These are phyloP conservation scores for Labrus mixtus DNA, from an alignment of 2,113 vertebrate genomes.

Conservation along the genomic window DNA sequence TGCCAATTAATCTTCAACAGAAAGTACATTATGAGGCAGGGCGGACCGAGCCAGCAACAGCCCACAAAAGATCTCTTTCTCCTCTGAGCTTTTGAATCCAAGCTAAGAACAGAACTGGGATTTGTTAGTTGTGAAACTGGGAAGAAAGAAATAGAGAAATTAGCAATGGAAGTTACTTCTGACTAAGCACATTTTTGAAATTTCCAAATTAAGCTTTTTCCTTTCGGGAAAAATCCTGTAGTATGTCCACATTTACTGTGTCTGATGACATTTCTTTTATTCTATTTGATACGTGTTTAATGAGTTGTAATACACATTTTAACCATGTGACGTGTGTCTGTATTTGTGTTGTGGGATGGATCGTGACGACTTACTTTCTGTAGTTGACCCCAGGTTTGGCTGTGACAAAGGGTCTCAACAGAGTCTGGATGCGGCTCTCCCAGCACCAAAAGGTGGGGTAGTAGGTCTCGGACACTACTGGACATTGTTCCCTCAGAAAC, in stretches of 20 bases:
- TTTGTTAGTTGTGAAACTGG: conserved; percentile 63
- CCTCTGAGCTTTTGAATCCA: conserved; percentile 42
- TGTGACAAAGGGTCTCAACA: conserved; percentile 96
- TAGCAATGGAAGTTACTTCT: conserved; percentile 11
- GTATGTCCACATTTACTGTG: not conserved
- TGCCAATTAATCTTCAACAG: conserved; percentile 62
- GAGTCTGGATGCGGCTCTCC: conserved; percentile 95
- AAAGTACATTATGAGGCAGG: conserved; percentile 46
- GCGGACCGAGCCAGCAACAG: conserved; percentile 14
- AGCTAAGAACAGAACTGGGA: conserved; percentile 43
- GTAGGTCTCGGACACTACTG: conserved; percentile 96
- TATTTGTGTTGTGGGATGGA: not conserved
- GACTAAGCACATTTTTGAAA: not conserved
- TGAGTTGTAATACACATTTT: not conserved
- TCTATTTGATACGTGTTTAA: not conserved
- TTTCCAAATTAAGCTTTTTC: conserved; percentile 1
- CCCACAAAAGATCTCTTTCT: conserved; percentile 71
- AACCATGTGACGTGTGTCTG: not conserved
- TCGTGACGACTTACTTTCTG: conserved; percentile 89
- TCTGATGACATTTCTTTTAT: not conserved
- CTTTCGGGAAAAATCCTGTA: not conserved
- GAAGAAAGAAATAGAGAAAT: conserved; percentile 29
- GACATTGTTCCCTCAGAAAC: conserved; percentile 94
- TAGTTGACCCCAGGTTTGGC: conserved; percentile 92
- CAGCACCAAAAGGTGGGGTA: conserved; percentile 99